Evolutionary conservation across 2,113 vertebrate genomes (phyloP), one percentile per base, ranked within the genome.

Genomic region (Rynchops niger): DNA sequence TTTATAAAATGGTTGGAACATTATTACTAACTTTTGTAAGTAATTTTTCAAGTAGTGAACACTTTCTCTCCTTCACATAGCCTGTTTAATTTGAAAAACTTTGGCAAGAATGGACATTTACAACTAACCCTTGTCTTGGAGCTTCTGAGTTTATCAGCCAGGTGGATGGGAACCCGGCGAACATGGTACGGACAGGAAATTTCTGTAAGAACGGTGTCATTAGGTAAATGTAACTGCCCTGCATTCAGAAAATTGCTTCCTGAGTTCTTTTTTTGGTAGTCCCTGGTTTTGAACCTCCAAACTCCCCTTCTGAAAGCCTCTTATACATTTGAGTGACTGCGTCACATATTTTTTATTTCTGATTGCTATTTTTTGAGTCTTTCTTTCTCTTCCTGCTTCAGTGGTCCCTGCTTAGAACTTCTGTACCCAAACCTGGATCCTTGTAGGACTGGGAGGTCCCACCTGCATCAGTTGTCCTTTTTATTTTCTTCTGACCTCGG

Each of bases 351-450:
- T 80, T 42, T 43, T 3, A 36, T 52, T 66, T 73, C 29, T 66
- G 16, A n/a, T 34, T 29, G 22, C 3, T 45, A 1, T 9, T 38
- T 85, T 85, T 43, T 50, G 8, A 55, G 52, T 67, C 20, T 45
- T 72, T 43, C 20, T 4, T 55, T 49, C 20, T 36, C 21, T 74
- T 53, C 3, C 19, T 50, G 32, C 22, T 81, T 67, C 16, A 32
- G 25, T 61, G 15, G 2, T n/a, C 25, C 4, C 3, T 12, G 42
- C 20, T 80, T 32, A 45, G 32, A 80, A 40, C 27, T 40, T 53
- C 13, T 14, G 9, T 15, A 59, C 5, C 36, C 1, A 4, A 38
- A 50, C 10, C 11, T 2, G 1, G 12, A 21, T 66, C 5, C 23
- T 34, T 45, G 32, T 23, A 25, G 14, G 8, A 56, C 23, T 63